Evolutionary conservation across 1,140 invertebrate genomes (phyloP).

Genomic region (Drosophila chauvacae): DNA sequence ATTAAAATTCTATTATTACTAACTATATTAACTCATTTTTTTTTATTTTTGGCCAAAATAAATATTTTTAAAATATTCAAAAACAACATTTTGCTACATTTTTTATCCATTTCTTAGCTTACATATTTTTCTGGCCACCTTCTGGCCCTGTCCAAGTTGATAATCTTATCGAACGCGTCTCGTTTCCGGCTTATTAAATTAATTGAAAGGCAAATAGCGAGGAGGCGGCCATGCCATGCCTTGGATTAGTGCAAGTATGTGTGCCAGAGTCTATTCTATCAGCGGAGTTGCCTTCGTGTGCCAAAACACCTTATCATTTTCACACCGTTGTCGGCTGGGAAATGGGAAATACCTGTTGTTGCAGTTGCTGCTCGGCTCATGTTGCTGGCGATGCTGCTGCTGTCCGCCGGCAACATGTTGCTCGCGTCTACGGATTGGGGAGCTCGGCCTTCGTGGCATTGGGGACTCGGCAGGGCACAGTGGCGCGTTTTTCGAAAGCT

Average conservation of each 20-base stretch:
- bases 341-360: slow-evolving; percentile 52
- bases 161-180: slow-evolving; percentile 46
- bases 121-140: background rate
- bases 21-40: background rate
- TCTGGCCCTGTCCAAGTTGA: slow-evolving; percentile 25
- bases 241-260: slow-evolving; percentile 44
- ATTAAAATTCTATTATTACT: no score
- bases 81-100: no score
- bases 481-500: background rate
- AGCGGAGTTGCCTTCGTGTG: slow-evolving; percentile 22
- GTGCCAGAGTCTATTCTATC: slow-evolving; percentile 24
- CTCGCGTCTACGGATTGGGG: background rate
- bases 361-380: slow-evolving; percentile 29
- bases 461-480: background rate
- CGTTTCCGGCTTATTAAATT: slow-evolving; percentile 68
- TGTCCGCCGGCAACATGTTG: slow-evolving; percentile 29
- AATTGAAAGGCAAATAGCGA: slow-evolving; percentile 58
- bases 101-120: background rate
- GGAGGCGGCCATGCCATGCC: slow-evolving; percentile 23
- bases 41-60: background rate
- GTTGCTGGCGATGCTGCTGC: slow-evolving; percentile 15
- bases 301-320: slow-evolving; percentile 41
- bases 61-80: background rate
- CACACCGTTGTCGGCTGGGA: slow-evolving; percentile 9
- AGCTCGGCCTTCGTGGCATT: slow-evolving; percentile 1